Conservation (phyloP, 2,888 invertebrate species). For the Girardia tigrina region DNA sequence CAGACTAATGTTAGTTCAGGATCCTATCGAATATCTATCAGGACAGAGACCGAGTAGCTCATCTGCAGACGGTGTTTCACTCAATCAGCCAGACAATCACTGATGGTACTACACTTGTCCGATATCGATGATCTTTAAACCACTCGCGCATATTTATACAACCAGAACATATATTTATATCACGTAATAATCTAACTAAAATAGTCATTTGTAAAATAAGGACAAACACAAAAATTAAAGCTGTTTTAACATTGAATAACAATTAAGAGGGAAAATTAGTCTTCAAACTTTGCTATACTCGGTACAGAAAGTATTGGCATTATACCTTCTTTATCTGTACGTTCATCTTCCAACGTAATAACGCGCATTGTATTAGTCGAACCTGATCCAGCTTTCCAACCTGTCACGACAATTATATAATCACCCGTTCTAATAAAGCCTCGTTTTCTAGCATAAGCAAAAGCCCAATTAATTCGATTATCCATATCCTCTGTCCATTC, state of each 20-base stretch:
- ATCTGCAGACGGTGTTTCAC: too few relatives aligned
- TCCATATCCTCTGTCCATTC: conserved; percentile 50
- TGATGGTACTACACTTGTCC: too few relatives aligned
- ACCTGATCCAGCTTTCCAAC: conserved; percentile 86
- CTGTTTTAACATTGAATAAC: conserved; percentile 1
- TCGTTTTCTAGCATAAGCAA: conserved; percentile 64
- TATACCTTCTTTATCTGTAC: background rate
- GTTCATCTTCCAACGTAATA: conserved; percentile 51
- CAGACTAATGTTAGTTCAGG: too few relatives aligned
- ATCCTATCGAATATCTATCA: too few relatives aligned
- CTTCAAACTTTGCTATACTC: background rate
- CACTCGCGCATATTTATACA: too few relatives aligned
- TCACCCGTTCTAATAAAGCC: conserved; percentile 74
- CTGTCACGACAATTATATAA: conserved; percentile 77
- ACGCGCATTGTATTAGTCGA: conserved; percentile 88
- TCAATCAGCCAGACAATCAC: too few relatives aligned
- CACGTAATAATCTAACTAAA: background rate
- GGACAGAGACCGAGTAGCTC: too few relatives aligned
- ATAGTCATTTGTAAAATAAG: too few relatives aligned
- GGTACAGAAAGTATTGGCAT: background rate
- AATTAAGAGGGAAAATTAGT: background rate
- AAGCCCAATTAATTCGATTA: conserved; percentile 42
- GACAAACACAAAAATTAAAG: conserved; percentile 8
- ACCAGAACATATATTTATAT: too few relatives aligned
- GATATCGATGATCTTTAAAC: too few relatives aligned